Conservation (phyloP, 1,140 invertebrate species). For the Dendrolimus punctatus region DNA sequence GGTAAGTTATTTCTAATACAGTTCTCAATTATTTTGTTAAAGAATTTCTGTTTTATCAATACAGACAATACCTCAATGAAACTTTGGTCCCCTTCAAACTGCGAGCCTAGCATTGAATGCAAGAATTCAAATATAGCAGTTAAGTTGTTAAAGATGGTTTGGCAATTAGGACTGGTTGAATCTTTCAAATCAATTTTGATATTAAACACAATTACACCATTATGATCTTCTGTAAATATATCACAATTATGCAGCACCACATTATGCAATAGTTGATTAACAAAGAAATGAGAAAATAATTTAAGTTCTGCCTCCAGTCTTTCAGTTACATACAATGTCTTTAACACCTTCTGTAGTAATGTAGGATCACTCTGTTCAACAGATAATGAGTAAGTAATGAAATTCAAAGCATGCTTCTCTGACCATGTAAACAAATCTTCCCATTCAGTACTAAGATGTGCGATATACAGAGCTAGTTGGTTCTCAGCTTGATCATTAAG, state of each 20-base stretch:
- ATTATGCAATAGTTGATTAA: constrained; percentile 46
- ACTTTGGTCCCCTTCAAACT: constrained; percentile 42
- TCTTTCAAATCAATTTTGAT: constrained; percentile 55
- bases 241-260: constrained; percentile 56
- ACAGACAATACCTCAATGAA: constrained; percentile 54
- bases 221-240: constrained; percentile 56
- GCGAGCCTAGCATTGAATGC: constrained; percentile 47
- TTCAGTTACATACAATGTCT: constrained; percentile 41
- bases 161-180: constrained; percentile 42
- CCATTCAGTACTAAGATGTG: constrained; percentile 55
- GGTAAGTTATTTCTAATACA: constrained; percentile 54
- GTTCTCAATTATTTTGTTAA: constrained; percentile 53
- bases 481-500: constrained; percentile 42
- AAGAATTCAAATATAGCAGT: constrained; percentile 63
- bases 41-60: constrained; percentile 43
- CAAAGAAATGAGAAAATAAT: constrained; percentile 55
- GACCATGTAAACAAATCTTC: constrained; percentile 55
- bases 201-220: constrained; percentile 52
- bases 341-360: constrained; percentile 47
- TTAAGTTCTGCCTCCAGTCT: constrained; percentile 47
- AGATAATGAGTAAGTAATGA: constrained; percentile 46
- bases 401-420: constrained; percentile 38
- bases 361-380: constrained; percentile 51
- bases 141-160: constrained; percentile 59
- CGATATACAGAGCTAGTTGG: constrained; percentile 43